Percentiles rank a stretch among this genome's conserved stretches.
Evolutionary conservation across 2,888 invertebrate genomes (phyloP).

Genomic region (Plemyria rubiginata): DNA sequence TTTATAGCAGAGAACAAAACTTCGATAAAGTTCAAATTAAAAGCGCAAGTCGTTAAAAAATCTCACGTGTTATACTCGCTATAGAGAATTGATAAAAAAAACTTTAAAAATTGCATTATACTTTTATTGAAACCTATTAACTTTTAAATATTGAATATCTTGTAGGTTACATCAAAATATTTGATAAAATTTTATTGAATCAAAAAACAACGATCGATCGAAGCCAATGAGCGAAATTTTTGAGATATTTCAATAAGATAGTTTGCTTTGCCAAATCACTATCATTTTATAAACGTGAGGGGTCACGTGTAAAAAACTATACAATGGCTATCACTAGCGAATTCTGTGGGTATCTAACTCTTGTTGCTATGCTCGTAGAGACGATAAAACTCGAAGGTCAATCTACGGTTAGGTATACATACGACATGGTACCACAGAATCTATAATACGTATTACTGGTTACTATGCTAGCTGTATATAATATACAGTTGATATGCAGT

Average conservation of each 20-base stretch:
- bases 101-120: no score
- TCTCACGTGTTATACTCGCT: neutral
- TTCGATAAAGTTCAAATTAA: neutral
- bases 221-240: conserved; percentile 1
- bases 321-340: conserved; percentile 26
- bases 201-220: conserved; percentile 1
- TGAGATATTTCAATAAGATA: conserved; percentile 30
- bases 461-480: conserved; percentile 12
- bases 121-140: no score
- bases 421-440: conserved; percentile 21
- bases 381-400: conserved; percentile 40
- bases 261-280: conserved; percentile 39
- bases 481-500: conserved; percentile 2
- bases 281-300: conserved; percentile 28
- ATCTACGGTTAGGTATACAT: conserved; percentile 22
- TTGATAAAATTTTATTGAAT: neutral
- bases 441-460: conserved; percentile 18
- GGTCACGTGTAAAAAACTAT: conserved; percentile 20
- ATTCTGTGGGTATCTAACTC: conserved; percentile 32
- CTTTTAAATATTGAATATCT: no score
- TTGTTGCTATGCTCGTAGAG: conserved; percentile 38
- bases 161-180: no score
- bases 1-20: neutral
- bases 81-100: neutral
- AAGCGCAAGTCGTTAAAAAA: neutral